phyloP scores from a whole-genome alignment of 2,113 vertebrate species.

The Lota lota region DNA sequence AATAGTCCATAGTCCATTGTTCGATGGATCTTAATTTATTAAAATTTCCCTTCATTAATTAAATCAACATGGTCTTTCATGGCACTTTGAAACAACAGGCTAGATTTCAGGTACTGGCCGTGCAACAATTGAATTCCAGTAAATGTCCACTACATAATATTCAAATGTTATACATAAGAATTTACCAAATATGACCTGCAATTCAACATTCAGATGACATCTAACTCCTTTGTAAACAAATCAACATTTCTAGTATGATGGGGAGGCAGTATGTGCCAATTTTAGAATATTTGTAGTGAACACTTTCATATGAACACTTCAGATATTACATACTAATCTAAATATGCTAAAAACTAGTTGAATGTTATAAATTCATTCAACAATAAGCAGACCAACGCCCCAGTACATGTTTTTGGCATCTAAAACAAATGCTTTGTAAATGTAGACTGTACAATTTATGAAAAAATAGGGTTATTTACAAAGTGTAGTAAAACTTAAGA shows the following conservation, averaged over 20 bases:
- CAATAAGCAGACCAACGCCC: no score
- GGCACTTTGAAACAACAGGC: constrained; percentile 1
- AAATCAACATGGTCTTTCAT: constrained; percentile 3
- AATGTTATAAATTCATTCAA: no score
- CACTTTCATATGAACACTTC: no score
- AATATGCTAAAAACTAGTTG: no score
- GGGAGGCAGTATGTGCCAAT: background rate
- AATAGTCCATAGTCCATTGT: constrained; percentile 43
- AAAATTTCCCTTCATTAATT: constrained; percentile 44
- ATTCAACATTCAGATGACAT: background rate
- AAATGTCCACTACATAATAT: background rate
- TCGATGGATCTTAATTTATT: constrained; percentile 50
- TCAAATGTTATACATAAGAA: background rate
- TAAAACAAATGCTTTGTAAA: no score
- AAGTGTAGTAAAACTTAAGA: no score
- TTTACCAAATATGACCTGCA: background rate
- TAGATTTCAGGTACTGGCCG: background rate
- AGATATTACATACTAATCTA: no score
- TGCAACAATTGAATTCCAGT: background rate
- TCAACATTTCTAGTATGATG: background rate
- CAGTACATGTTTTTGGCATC: no score
- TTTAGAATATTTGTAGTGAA: background rate
- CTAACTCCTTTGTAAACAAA: background rate
- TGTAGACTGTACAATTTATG: no score
- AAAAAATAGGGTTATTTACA: no score